Base-by-base conservation (phyloP, 2,888 invertebrate species). In the Drosophila mulleri region DNA sequence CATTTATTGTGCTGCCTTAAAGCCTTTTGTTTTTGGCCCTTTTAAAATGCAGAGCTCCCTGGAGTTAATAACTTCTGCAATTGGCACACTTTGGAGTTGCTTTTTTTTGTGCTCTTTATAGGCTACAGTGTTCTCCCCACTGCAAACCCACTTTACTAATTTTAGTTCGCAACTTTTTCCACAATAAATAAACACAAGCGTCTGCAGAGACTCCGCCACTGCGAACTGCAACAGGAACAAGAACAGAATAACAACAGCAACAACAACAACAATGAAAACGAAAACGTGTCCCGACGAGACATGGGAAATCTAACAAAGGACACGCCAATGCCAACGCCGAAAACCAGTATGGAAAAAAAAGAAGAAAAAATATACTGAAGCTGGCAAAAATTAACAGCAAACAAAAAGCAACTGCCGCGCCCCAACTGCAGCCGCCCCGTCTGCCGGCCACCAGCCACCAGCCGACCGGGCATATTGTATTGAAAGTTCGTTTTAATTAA, bases 401-500 rank as follows among this genome's bases (percentile, higher is more conserved):
- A 86, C 86, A 85, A 82, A 83, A 83, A 75, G 72, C 71, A 56
- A 69, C 53, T 67, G 62, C 62, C 54, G 60, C 45, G 58, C 72
- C 57, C 45, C 45, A 35, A 60, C 29, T 59, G 39, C 37, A 67
- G 35, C 32, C 59, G n/a, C 41, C 41, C 8, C n/a, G n/a, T 41
- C 41, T 16, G 16, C 7, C 16, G 16, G 14, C 6, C 37, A 32
- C 20, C 52, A 20, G 37, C 41, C 44, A 57, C 20, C 54, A 57
- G 41, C 54, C 58, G 70, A 64, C 53, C 70, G 78, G 79, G 78
- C 80, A 85, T 88, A 85, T 86, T 85, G 89, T 87, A 83, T 89
- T 88, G 86, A 88, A 82, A 89, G 90, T 89, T 88, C 69, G 74
- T 88, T 87, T 87, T 89, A 87, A 87, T 87, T 87, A 87, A 87